These are phyloP conservation scores for Thereva nobilitata DNA, from an alignment of 2,888 invertebrate genomes.

Conservation along the genomic window DNA sequence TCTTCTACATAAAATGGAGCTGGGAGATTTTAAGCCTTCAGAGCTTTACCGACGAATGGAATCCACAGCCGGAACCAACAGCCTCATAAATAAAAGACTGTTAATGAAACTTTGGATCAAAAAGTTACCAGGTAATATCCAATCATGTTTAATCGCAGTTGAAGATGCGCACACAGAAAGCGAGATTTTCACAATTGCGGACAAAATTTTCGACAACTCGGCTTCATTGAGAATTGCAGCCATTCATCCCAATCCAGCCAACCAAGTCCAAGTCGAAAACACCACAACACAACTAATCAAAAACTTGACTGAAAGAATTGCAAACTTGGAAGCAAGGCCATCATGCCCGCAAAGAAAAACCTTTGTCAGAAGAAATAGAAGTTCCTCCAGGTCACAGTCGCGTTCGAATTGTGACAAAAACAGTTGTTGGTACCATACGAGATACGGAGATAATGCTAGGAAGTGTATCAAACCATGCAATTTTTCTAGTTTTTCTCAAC, in stretches of 20 bases:
- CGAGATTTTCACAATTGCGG: conserved; percentile 22
- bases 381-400: not conserved
- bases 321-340: too few relatives aligned
- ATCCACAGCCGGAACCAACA: not conserved
- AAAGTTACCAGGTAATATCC: not conserved
- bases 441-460: not conserved
- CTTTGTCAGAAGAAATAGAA: not conserved
- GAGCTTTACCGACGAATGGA: not conserved
- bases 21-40: not conserved
- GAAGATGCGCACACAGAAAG: not conserved
- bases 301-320: too few relatives aligned
- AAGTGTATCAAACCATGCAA: not conserved
- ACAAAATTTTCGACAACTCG: conserved; percentile 17
- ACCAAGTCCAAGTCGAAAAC: not conserved
- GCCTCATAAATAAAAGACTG: not conserved
- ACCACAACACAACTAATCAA: not conserved
- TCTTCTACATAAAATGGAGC: not conserved
- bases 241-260: not conserved
- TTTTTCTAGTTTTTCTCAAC: accelerated
- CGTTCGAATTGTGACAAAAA: not conserved
- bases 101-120: conserved; percentile 4
- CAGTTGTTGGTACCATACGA: not conserved
- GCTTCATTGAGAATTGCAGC: not conserved
- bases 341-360: not conserved
- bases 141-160: not conserved